A percentile compares a stretch with the other conserved stretches of the same genome.
Evolutionary conservation across 2,888 invertebrate species (phyloP).

Genomic region (Nemurella pictetii): DNA sequence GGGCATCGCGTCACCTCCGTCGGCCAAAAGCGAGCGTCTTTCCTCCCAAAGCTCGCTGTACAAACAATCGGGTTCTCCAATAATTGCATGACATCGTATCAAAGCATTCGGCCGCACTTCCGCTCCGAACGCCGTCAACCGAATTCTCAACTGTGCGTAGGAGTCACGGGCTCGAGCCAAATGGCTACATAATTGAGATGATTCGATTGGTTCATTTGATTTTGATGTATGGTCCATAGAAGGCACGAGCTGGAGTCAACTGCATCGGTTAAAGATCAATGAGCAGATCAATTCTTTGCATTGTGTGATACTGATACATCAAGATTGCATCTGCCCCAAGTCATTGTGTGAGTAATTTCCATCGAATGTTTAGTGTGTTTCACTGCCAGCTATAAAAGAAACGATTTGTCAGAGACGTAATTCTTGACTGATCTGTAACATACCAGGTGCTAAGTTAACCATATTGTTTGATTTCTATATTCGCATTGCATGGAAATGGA

Average conservation of each 20-base stretch:
- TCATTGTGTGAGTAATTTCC: background rate
- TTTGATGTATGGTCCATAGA: background rate
- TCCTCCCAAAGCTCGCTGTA: background rate
- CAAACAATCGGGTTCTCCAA: background rate
- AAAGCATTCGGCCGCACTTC: background rate
- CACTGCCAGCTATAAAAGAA: no score
- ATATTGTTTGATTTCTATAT: no score
- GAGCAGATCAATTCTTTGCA: background rate
- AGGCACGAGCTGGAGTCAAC: background rate
- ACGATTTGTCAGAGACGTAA: no score
- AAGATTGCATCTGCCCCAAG: background rate
- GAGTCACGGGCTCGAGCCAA: background rate
- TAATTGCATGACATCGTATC: background rate
- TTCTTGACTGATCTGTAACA: no score
- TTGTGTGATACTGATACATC: no score
- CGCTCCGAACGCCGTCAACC: background rate
- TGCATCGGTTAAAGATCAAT: background rate
- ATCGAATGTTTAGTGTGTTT: no score
- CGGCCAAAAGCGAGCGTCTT: background rate
- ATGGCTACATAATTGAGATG: background rate
- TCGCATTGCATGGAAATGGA: no score
- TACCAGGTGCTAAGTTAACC: no score
- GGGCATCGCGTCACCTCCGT: background rate
- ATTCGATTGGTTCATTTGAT: background rate
- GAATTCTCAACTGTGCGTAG: background rate